These are phyloP conservation scores for Lamellibrachia columna DNA, from an alignment of 2,888 invertebrate species.

Conservation along the genomic window DNA sequence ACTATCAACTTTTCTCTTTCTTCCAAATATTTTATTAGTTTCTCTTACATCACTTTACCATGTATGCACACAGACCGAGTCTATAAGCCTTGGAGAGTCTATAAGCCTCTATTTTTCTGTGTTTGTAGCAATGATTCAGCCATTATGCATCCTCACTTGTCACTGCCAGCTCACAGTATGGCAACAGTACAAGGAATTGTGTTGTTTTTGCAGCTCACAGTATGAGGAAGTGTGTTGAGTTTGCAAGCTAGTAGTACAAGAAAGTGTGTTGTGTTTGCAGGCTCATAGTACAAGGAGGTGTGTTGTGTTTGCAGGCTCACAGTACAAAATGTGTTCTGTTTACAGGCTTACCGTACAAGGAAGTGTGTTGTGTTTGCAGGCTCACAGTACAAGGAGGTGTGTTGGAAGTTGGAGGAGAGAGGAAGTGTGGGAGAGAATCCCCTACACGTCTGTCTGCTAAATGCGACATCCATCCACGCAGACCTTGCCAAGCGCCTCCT, in stretches of 20 bases:
- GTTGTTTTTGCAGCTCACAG: conserved; percentile 72
- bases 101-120: too few relatives aligned
- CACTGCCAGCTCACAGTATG: conserved; percentile 68
- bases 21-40: too few relatives aligned
- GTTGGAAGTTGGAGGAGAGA: conserved; percentile 90
- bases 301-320: conserved; percentile 74
- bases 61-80: too few relatives aligned
- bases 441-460: conserved; percentile 89
- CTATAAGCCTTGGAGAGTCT: too few relatives aligned
- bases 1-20: too few relatives aligned
- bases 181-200: conserved; percentile 80
- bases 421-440: conserved; percentile 97
- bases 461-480: conserved; percentile 89
- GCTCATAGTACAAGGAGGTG: conserved; percentile 77
- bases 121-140: too few relatives aligned
- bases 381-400: conserved; percentile 80
- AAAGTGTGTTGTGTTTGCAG: conserved; percentile 79
- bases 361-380: conserved; percentile 77
- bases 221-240: conserved; percentile 86
- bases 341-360: conserved; percentile 73
- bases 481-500: conserved; percentile 92
- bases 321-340: conserved; percentile 84
- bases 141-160: conserved; percentile 68
- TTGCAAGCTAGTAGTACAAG: conserved; percentile 71
- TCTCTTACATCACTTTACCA: too few relatives aligned